These are phyloP conservation scores for Nasonia longicornis DNA, from an alignment of 1,140 invertebrate species.

Conservation along the genomic window DNA sequence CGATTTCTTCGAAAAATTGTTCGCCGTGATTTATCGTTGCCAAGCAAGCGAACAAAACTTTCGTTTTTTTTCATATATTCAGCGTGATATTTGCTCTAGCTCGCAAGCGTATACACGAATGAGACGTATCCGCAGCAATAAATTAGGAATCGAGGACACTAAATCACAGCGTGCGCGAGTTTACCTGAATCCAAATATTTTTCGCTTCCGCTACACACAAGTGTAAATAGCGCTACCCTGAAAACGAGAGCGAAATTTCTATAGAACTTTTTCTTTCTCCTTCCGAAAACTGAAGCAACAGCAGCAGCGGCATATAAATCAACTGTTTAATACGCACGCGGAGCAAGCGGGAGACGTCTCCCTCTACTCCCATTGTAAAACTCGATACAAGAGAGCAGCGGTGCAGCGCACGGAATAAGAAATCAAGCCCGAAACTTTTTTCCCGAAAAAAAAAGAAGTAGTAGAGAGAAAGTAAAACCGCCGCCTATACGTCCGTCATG, in stretches of 20 bases:
- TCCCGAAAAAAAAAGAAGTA: slow-evolving; percentile 15
- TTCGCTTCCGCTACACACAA: slow-evolving; percentile 10
- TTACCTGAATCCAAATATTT: slow-evolving; percentile 21
- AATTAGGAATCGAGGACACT: background rate
- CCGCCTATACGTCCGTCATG: slow-evolving; percentile 53
- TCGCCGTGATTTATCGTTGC: background rate
- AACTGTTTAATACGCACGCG: slow-evolving; percentile 33
- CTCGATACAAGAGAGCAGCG: slow-evolving; percentile 25
- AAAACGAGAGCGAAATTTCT: slow-evolving; percentile 30
- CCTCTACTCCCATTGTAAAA: slow-evolving; percentile 28
- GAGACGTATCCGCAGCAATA: slow-evolving; percentile 2
- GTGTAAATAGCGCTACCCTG: slow-evolving; percentile 35
- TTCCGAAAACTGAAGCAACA: slow-evolving; percentile 14
- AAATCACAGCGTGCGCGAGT: slow-evolving; percentile 15
- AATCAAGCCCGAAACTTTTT: slow-evolving; percentile 47
- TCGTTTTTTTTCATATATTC: background rate
- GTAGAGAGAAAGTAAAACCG: background rate
- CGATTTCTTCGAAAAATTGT: background rate
- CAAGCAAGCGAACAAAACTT: background rate
- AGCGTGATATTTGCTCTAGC: slow-evolving; percentile 10
- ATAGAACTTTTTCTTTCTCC: slow-evolving; percentile 21
- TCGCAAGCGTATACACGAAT: background rate
- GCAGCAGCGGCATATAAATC: slow-evolving; percentile 35
- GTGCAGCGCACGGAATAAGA: slow-evolving; percentile 44
- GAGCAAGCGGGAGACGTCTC: background rate